Base-by-base conservation (phyloP, 1,140 invertebrate genomes). In the Vollenhovia emeryi region DNA sequence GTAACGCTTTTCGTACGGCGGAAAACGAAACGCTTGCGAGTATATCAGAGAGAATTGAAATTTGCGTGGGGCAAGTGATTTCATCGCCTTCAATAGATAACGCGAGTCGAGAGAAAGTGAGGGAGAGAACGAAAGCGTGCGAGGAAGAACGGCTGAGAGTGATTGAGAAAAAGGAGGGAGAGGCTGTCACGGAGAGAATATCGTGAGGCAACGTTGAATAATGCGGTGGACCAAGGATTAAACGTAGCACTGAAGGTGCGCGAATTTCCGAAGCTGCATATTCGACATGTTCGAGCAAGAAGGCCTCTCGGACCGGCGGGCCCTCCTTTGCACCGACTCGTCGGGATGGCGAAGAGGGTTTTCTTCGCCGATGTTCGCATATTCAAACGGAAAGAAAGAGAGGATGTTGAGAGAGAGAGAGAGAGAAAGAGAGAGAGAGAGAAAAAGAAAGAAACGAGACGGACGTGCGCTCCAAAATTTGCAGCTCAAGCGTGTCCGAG, bases 21-120 rank as follows among this genome's bases (percentile, higher is more conserved):
- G 24, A 52, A 27, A 60, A 88, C 60, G 71, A 87, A 62, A 74
- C 62, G 40, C 87, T 71, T 66, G 18, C 59, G 66, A 79, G 74
- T 87, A 86, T 86, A 90, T 87, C 85, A 86, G 89, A 92, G 91
- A 91, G 91, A 90, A 91, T 91, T 86, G 87, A 92, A 89, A 92
- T 92, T 91, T 91, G 91, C 62, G 21, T 90, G 75, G 86, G 88
- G 85, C 88, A 48, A 84, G 86, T 84, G 48, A 87, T 91, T 89
- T 85, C 73, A 68, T 84, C 59, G 69, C 80, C 85, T 90, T 89
- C 91, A 27, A 85, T 68, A 85, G 30, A 57, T 40, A n/a, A 24
- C 5, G 13, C 24, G 66, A 78, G 71, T 50, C 64, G 80, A 79
- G 45, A 27, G 45, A 36, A 33, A 66, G 45, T 69, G 8, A 50